phyloP scores from a whole-genome alignment of 1,140 invertebrate species.

The Caenorhabditis inopinata region DNA sequence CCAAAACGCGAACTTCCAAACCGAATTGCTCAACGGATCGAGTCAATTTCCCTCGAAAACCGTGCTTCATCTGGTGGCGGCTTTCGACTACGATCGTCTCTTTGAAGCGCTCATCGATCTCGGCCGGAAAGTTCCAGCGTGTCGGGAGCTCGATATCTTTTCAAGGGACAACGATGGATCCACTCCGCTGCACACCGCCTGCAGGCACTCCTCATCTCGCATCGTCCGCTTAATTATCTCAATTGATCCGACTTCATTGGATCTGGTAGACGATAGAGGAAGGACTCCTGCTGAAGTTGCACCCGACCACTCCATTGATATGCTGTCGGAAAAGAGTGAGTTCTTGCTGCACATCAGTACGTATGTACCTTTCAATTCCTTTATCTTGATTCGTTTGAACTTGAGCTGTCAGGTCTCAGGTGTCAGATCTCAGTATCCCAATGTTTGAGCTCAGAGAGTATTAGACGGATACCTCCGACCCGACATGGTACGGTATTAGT shows the following conservation, averaged over 20 bases:
- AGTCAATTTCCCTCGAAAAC: conserved; percentile 36
- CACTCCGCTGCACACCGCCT: background rate
- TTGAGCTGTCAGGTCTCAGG: no score
- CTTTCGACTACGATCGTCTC: conserved; percentile 1
- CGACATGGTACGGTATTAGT: no score
- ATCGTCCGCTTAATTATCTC: conserved; percentile 36
- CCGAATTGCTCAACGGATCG: background rate
- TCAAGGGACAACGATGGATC: conserved; percentile 32
- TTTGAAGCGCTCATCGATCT: background rate
- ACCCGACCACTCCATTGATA: conserved; percentile 34
- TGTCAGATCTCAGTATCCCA: no score
- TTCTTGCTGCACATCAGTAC: conserved; percentile 37
- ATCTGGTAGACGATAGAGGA: conserved; percentile 48
- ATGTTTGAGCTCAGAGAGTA: no score
- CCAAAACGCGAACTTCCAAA: background rate
- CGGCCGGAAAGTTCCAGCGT: background rate
- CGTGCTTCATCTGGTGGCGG: conserved; percentile 34
- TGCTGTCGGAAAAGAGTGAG: conserved; percentile 41
- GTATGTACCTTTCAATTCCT: background rate
- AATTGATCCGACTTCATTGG: conserved; percentile 44
- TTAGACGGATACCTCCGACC: no score
- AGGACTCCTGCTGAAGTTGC: conserved; percentile 36
- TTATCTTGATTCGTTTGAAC: background rate
- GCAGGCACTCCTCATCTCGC: background rate
- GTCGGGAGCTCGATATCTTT: conserved; percentile 29